These are phyloP conservation scores for Prochilodus magdalenae DNA, from an alignment of 2,113 vertebrate genomes.

Conservation along the genomic window DNA sequence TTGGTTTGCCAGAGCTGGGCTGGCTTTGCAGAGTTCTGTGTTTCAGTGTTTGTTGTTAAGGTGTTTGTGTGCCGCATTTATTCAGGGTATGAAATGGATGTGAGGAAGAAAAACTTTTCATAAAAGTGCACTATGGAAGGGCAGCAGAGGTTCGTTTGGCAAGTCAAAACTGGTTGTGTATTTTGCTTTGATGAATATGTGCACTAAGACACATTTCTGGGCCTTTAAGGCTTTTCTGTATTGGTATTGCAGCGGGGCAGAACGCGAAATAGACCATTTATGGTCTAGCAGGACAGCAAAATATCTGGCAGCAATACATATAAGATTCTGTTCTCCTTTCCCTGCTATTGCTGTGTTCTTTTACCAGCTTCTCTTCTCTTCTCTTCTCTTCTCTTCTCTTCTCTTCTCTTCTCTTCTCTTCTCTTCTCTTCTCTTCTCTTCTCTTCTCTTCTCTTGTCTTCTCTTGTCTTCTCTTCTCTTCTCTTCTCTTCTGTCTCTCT, in stretches of 20 bases:
- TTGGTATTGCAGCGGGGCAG: slow-evolving; percentile 15
- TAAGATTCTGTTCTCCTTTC: slow-evolving; percentile 3
- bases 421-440: too few relatives aligned
- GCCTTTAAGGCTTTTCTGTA: slow-evolving; percentile 19
- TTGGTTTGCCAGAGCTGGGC: background rate
- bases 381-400: too few relatives aligned
- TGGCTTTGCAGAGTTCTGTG: background rate
- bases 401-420: too few relatives aligned
- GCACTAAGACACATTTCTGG: slow-evolving; percentile 2
- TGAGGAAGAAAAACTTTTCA: slow-evolving; percentile 16
- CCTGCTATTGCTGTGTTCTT: background rate
- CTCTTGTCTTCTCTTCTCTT: too few relatives aligned
- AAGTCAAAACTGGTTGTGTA: slow-evolving; percentile 23
- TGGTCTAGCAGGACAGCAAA: slow-evolving; percentile 22
- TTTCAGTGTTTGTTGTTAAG: slow-evolving; percentile 2
- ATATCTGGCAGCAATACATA: slow-evolving; percentile 34
- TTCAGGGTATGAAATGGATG: background rate
- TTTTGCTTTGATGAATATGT: slow-evolving; percentile 28
- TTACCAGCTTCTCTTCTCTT: background rate
- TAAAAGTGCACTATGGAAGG: slow-evolving; percentile 7
- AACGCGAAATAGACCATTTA: slow-evolving; percentile 34
- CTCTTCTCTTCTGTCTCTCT: background rate
- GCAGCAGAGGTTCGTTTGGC: slow-evolving; percentile 16
- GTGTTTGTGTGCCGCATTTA: slow-evolving; percentile 11
- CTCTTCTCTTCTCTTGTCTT: too few relatives aligned